Conservation (phyloP, 2,888 invertebrate genomes). For the Erebia ligea region DNA sequence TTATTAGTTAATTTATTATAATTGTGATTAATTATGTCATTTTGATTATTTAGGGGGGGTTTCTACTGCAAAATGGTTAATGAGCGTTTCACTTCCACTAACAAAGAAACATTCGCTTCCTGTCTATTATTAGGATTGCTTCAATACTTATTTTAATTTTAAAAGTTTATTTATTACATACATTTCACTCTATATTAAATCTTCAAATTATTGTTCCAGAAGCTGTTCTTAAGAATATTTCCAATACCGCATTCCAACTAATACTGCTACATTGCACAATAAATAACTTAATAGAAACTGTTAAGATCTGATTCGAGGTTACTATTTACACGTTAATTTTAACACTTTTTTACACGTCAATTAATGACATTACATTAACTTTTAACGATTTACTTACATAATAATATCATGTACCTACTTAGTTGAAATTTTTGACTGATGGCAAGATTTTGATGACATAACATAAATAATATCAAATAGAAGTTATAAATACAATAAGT, state of each 20-base stretch:
- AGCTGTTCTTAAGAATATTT: slow-evolving; percentile 51
- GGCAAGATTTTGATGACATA: slow-evolving; percentile 13
- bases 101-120: too few relatives aligned
- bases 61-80: too few relatives aligned
- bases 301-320: slow-evolving; percentile 45
- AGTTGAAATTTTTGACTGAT: slow-evolving; percentile 19
- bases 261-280: slow-evolving; percentile 83
- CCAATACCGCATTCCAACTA: slow-evolving; percentile 59
- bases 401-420: slow-evolving; percentile 40
- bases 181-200: neutral
- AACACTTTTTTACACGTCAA: slow-evolving; percentile 58
- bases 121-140: too few relatives aligned
- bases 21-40: too few relatives aligned
- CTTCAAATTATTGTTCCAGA: neutral
- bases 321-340: slow-evolving; percentile 47
- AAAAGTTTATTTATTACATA: too few relatives aligned
- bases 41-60: too few relatives aligned
- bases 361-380: slow-evolving; percentile 43
- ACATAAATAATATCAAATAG: neutral
- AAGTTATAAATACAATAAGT: neutral
- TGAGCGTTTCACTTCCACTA: too few relatives aligned
- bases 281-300: slow-evolving; percentile 73
- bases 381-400: slow-evolving; percentile 46
- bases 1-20: too few relatives aligned
- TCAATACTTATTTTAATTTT: too few relatives aligned